These are phyloP conservation scores for Eupeodes corollae DNA, from an alignment of 1,140 invertebrate genomes.

Conservation along the genomic window DNA sequence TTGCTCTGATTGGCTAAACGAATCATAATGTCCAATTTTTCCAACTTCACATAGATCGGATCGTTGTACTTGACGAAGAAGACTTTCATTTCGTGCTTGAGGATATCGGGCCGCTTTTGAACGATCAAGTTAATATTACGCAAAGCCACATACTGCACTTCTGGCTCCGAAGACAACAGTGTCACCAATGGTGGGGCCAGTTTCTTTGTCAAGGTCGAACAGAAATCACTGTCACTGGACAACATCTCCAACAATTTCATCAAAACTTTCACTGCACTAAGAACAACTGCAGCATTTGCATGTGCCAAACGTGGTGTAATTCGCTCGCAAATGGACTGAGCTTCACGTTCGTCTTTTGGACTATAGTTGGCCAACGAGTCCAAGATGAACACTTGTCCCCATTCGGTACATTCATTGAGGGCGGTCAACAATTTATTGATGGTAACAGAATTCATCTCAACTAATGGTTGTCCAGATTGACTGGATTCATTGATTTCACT, in stretches of 20 bases:
- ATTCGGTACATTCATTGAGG: constrained; percentile 98
- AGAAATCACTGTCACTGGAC: constrained; percentile 85
- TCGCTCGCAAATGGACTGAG: constrained; percentile 98
- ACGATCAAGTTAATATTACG: constrained; percentile 99
- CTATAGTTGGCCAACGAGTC: constrained; percentile 96
- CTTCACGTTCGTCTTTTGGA: constrained; percentile 94
- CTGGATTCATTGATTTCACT: constrained; percentile 98
- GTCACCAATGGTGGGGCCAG: constrained; percentile 98
- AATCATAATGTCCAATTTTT: constrained; percentile 99
- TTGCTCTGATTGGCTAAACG: constrained; percentile 94
- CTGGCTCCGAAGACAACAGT: constrained; percentile 92
- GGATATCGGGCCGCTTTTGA: constrained; percentile 94
- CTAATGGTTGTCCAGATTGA: constrained; percentile 78
- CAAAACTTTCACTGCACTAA: constrained; percentile 91
- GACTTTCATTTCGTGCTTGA: constrained; percentile 99
- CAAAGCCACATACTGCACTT: constrained; percentile 97
- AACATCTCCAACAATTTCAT: constrained; percentile 99
- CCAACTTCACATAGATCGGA: constrained; percentile 98
- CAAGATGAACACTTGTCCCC: constrained; percentile 98
- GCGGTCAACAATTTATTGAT: constrained; percentile 98
- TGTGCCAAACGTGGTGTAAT: constrained; percentile 96
- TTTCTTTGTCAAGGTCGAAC: constrained; percentile 89
- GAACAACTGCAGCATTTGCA: constrained; percentile 98
- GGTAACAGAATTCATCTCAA: constrained; percentile 93
- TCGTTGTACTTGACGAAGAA: constrained; percentile 99